Percentiles rank a stretch among this genome's conserved stretches.
Evolutionary conservation across 1,140 invertebrate genomes (phyloP).

Genomic region (Lepidurus apus): DNA sequence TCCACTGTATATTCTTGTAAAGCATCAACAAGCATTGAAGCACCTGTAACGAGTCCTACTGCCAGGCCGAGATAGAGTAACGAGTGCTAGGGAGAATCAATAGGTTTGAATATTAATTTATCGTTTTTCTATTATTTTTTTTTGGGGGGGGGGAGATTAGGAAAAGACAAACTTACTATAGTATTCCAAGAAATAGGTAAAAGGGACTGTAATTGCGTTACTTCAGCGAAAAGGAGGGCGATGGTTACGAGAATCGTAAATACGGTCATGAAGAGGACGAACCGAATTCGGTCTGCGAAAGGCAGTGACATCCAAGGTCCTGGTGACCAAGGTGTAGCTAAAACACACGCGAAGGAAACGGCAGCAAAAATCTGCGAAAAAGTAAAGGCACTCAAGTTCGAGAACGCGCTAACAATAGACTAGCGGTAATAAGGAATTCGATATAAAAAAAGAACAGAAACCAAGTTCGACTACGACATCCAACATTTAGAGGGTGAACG

Average conservation of each 20-base stretch:
- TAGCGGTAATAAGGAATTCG: too few relatives aligned
- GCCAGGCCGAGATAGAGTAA: constrained; percentile 29
- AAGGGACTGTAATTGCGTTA: constrained; percentile 27
- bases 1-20: constrained; percentile 10
- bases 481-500: background rate
- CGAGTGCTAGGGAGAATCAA: constrained; percentile 24
- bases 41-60: constrained; percentile 28
- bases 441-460: too few relatives aligned
- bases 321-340: constrained; percentile 17
- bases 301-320: background rate
- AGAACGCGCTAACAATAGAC: too few relatives aligned
- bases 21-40: constrained; percentile 30
- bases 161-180: constrained; percentile 24
- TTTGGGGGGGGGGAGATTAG: background rate
- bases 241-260: constrained; percentile 28
- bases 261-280: constrained; percentile 26
- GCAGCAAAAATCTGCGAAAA: constrained; percentile 6
- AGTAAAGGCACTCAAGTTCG: background rate
- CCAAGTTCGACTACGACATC: too few relatives aligned
- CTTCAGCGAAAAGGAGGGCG: constrained; percentile 29
- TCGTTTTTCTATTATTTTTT: background rate
- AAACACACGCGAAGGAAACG: constrained; percentile 8
- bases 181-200: constrained; percentile 29
- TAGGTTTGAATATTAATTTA: constrained; percentile 1
- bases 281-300: constrained; percentile 5